phyloP scores from a whole-genome alignment of 2,797 vertebrate species.

The Coregonus sp. region DNA sequence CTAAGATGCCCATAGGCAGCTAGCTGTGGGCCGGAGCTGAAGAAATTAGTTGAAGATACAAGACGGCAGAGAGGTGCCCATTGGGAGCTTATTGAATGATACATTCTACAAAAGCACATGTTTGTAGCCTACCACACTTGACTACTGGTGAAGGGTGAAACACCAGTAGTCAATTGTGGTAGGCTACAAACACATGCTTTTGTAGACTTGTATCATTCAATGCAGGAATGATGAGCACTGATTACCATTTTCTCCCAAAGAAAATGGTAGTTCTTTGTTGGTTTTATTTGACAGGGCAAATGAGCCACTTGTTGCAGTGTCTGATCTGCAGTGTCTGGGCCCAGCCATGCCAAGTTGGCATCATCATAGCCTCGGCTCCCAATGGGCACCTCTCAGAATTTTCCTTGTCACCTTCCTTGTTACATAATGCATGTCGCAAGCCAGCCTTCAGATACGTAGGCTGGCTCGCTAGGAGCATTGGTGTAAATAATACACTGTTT shows the following conservation, averaged over 20 bases:
- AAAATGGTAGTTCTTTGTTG: slow-evolving; percentile 4
- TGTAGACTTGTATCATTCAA: not conserved
- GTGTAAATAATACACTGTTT: no score
- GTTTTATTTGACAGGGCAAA: slow-evolving; percentile 11
- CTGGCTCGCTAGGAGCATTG: no score
- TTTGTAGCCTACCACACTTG: no score
- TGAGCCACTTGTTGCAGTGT: slow-evolving; percentile 19
- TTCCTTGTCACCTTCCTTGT: no score
- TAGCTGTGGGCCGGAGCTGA: slow-evolving; percentile 17
- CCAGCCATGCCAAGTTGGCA: slow-evolving; percentile 11
- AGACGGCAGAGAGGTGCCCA: not conserved
- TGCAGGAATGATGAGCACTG: not conserved
- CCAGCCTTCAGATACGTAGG: no score
- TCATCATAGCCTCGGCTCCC: no score
- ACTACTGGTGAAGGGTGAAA: no score
- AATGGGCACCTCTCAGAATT: no score
- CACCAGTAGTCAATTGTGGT: no score
- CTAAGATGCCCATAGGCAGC: slow-evolving; percentile 31
- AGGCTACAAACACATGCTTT: not conserved
- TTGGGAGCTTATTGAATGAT: no score
- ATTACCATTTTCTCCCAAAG: not conserved
- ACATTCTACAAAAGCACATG: no score
- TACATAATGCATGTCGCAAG: no score
- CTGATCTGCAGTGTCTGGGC: slow-evolving; percentile 17
- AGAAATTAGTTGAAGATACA: slow-evolving; percentile 14